Base-by-base conservation (phyloP, 1,140 invertebrate genomes). In the Orchesella cincta region DNA sequence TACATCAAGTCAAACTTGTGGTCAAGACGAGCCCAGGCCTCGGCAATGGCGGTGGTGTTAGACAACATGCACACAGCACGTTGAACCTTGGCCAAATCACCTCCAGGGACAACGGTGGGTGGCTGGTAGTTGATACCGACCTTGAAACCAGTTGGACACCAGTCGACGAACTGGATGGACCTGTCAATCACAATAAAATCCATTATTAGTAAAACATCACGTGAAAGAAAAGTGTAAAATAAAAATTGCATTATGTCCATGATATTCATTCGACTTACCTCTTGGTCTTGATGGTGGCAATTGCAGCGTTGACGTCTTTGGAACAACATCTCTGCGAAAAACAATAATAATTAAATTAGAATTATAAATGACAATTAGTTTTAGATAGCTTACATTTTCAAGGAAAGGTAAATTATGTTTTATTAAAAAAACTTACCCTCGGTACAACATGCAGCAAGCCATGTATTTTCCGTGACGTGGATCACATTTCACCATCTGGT, bases 401-500 rank as follows among this genome's bases (percentile, higher is more conserved):
- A n/a, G n/a, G n/a, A n/a, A n/a, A n/a, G n/a, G n/a, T n/a, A n/a
- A n/a, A n/a, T n/a, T n/a, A n/a, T n/a, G n/a, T n/a, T n/a, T n/a
- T n/a, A n/a, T n/a, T n/a, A n/a, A n/a, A n/a, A n/a, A n/a, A n/a
- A 91, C 89, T 82, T 91, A 89, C 8, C 72, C 72, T 28, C 72
- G 34, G 86, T 93, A 94, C 78, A 94, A 87, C 89, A 94, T 91
- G 83, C 93, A 94, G 83, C 93, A 94, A 23, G 93, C 93, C 93
- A 94, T 93, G 76, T 91, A 92, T 79, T 89, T 90, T 12, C 91
- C 91, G 85, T 93, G 91, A 82, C 93, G 89, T 14, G 94, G 93
- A 85, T 95, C 93, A 85, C 93, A 95, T 85, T 95, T 95, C n/a
- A 95, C 93, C 94, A 95, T 94, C 88, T 95, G 93, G 87, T 94